A percentile compares a stretch with the other conserved stretches of the same genome.
phyloP scores from a whole-genome alignment of 2,113 vertebrate species.

The Physeter macrocephalus region DNA sequence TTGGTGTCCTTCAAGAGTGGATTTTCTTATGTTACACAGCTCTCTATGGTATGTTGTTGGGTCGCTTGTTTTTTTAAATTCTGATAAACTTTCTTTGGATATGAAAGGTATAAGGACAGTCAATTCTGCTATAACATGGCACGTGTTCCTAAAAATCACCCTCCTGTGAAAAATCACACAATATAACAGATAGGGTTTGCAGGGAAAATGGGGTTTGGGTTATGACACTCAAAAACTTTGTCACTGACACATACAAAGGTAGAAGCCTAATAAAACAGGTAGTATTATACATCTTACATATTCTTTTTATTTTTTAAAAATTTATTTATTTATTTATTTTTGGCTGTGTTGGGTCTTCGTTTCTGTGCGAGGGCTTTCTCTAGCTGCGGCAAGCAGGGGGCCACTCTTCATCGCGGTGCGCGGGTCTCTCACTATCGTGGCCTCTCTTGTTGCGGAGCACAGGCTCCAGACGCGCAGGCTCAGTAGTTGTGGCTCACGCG shows the following conservation, averaged over 20 bases:
- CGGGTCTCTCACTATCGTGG: too few species aligned
- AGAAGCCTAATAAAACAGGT: neutral
- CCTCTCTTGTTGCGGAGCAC: too few species aligned
- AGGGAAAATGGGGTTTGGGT: neutral
- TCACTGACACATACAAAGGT: neutral
- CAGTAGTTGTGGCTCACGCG: too few species aligned
- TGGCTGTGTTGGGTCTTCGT: too few species aligned
- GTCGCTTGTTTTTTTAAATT: neutral
- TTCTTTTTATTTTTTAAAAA: too few species aligned
- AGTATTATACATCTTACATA: neutral
- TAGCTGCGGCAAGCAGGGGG: too few species aligned
- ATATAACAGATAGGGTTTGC: neutral
- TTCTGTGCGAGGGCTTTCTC: too few species aligned
- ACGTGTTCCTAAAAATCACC: neutral
- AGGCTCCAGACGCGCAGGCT: too few species aligned
- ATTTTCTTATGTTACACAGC: neutral
- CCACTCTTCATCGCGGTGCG: too few species aligned
- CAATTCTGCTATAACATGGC: neutral
- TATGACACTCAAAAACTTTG: neutral
- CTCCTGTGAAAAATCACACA: neutral
- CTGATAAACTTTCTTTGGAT: neutral
- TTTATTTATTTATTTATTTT: too few species aligned
- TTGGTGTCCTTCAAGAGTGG: neutral
- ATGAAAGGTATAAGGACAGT: neutral
- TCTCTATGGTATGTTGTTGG: neutral